Percentiles rank a stretch among this genome's conserved stretches.
Evolutionary conservation across 2,888 invertebrate species (phyloP).

Genomic region (Ennomos erosarius): DNA sequence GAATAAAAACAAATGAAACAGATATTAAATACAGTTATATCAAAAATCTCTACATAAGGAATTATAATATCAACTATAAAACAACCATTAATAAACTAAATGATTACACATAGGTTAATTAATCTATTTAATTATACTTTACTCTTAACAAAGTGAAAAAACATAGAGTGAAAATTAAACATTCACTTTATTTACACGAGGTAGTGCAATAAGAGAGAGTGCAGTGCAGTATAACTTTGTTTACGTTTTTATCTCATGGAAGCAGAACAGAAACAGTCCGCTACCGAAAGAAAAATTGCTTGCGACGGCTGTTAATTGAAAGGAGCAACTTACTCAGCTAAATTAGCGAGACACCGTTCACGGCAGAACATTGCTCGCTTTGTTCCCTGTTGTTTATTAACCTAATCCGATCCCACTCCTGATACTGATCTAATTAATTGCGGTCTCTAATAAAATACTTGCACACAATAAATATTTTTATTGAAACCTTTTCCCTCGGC

Average conservation of each 20-base stretch:
- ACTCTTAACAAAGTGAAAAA: too few species aligned
- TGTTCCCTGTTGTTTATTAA: constrained; percentile 36
- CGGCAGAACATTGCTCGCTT: constrained; percentile 39
- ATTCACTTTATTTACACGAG: constrained; percentile 15
- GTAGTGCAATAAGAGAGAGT: constrained; percentile 34
- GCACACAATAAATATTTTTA: constrained; percentile 36
- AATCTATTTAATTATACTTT: too few species aligned
- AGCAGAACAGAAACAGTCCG: constrained; percentile 37
- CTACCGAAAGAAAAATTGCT: constrained; percentile 54
- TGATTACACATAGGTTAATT: too few species aligned
- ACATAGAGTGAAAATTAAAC: constrained; percentile 1
- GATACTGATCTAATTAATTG: constrained; percentile 39
- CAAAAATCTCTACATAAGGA: too few species aligned
- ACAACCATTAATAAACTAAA: too few species aligned
- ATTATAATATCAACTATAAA: too few species aligned
- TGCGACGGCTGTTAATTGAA: constrained; percentile 63
- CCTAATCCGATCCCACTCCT: constrained; percentile 33
- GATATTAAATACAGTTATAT: too few species aligned
- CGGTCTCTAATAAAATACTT: constrained; percentile 32
- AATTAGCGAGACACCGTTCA: constrained; percentile 47
- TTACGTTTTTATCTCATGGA: constrained; percentile 43
- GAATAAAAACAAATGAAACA: too few species aligned
- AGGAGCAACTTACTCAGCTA: constrained; percentile 56
- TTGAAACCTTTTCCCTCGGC: constrained; percentile 28
- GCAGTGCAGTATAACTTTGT: constrained; percentile 40